phyloP scores from a whole-genome alignment of 2,797 vertebrate genomes.

The Balearica regulorum region DNA sequence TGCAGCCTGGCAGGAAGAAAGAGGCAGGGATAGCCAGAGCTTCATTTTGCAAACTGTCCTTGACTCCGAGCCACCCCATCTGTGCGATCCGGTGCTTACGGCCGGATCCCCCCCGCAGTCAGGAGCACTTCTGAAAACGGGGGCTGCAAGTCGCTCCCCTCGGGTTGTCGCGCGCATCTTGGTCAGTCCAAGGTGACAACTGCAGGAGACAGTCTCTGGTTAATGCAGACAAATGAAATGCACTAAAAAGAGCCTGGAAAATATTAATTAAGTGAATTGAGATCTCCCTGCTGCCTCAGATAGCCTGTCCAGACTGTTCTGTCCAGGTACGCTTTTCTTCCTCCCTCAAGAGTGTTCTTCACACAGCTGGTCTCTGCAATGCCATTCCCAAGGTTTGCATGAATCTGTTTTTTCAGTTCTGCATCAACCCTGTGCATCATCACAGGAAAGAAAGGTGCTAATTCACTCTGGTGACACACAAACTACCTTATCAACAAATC shows the following conservation, averaged over 20 bases:
- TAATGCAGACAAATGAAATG: not conserved
- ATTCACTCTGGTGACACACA: conserved; percentile 11
- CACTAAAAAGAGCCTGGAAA: not conserved
- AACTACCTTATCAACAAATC: conserved; percentile 32
- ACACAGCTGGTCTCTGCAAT: not conserved
- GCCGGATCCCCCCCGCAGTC: not conserved
- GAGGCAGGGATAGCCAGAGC: not conserved
- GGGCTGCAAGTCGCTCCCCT: not conserved
- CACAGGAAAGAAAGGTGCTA: conserved; percentile 40
- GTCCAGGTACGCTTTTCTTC: not conserved
- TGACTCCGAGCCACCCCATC: not conserved
- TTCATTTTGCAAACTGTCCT: not conserved
- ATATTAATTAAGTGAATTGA: not conserved
- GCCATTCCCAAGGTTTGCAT: not conserved
- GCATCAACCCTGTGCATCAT: not conserved
- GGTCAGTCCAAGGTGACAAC: not conserved
- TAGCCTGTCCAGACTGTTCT: not conserved
- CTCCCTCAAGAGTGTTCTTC: not conserved
- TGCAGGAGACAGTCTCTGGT: not conserved
- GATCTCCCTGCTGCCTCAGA: not conserved
- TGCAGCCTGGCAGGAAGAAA: not conserved
- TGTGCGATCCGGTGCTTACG: not conserved
- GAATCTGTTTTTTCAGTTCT: not conserved
- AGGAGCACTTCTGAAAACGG: not conserved
- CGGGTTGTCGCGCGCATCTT: not conserved